These are phyloP conservation scores for Chaetorhynchus papuensis DNA, from an alignment of 2,113 vertebrate genomes.

Conservation along the genomic window DNA sequence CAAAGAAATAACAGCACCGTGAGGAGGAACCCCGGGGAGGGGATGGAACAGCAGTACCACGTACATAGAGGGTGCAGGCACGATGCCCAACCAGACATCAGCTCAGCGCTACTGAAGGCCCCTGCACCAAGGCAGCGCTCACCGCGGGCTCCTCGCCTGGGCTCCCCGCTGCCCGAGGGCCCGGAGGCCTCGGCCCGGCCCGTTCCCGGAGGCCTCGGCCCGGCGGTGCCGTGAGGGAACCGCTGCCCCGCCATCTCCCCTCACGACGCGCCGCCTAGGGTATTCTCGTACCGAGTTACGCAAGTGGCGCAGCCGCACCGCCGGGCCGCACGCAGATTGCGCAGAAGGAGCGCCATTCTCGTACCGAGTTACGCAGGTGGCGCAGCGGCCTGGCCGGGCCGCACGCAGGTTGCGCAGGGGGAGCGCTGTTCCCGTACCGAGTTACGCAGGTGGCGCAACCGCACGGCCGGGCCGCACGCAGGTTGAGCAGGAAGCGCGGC, in stretches of 20 bases:
- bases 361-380: not conserved
- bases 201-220: accelerated
- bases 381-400: accelerated
- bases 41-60: not conserved
- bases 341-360: not conserved
- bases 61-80: accelerated
- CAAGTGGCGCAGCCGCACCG: not conserved
- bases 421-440: not conserved
- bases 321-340: not conserved
- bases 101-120: not conserved
- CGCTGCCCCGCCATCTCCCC: accelerated
- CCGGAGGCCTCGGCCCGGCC: accelerated
- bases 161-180: too few relatives aligned
- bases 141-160: accelerated
- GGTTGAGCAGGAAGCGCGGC: not conserved
- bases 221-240: accelerated
- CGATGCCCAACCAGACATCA: accelerated
- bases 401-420: not conserved
- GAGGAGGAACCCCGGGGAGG: not conserved
- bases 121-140: not conserved
- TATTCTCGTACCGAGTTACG: not conserved
- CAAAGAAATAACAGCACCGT: too few relatives aligned
- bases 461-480: not conserved
- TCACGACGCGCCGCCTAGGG: not conserved
- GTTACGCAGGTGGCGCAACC: not conserved